phyloP scores from a whole-genome alignment of 2,888 invertebrate species.

The Sipha maydis region DNA sequence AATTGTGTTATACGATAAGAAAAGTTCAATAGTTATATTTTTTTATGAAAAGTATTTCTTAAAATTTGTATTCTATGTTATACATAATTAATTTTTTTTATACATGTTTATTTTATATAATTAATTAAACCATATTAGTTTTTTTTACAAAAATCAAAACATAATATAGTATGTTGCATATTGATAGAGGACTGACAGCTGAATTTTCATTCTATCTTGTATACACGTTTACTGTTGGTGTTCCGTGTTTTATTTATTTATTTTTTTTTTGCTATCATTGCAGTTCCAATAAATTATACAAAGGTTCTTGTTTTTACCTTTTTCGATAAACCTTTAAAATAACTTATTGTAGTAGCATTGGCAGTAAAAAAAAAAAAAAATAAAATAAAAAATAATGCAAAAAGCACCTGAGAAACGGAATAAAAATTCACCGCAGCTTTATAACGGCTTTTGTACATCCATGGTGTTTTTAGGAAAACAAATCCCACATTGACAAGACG shows the following conservation, averaged over 20 bases:
- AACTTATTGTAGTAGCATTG: constrained; percentile 49
- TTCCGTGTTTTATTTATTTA: not conserved
- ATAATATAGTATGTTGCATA: not conserved
- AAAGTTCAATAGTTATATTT: not conserved
- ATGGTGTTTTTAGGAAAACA: constrained; percentile 21
- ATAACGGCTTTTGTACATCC: constrained; percentile 49
- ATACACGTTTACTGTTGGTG: constrained; percentile 18
- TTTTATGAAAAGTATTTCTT: not conserved
- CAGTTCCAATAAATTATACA: constrained; percentile 54
- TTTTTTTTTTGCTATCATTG: constrained; percentile 23
- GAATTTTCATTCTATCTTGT: not conserved
- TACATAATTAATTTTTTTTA: not conserved
- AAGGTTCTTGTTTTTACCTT: constrained; percentile 53
- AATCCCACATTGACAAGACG: constrained; percentile 44
- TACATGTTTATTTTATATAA: not conserved
- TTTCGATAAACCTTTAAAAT: constrained; percentile 56
- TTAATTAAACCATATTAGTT: not conserved
- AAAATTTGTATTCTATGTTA: not conserved
- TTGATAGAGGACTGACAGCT: constrained; percentile 10
- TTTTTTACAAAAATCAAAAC: not conserved
- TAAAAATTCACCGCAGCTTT: constrained; percentile 46
- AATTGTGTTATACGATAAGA: no score
- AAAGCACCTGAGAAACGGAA: constrained; percentile 24
- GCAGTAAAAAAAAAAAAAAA: constrained; percentile 37
- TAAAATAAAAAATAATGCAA: constrained; percentile 53